Evolutionary conservation across 30 jellyfish, hydroid and myxozoan species (phyloP), one percentile per base, ranked within the genome.

Genomic region (Turritopsis rubra): DNA sequence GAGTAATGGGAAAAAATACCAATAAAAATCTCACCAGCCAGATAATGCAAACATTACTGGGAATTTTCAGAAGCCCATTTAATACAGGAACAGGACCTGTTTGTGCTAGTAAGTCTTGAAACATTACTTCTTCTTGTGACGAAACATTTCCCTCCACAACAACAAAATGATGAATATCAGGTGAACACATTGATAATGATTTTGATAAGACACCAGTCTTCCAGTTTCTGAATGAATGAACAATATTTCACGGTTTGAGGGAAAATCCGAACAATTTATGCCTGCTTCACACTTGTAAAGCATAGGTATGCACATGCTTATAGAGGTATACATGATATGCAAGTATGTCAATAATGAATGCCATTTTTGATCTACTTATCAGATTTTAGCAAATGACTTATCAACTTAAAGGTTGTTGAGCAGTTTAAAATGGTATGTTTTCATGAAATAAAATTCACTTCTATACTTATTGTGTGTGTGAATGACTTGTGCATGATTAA

Each of bases 141-240:
- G 65, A 74, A 23, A 74, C 71, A 28, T 74, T 74, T 74, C 82
- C 82, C 19, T 74, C 82, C 0, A 74, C 41, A 41, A 74, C n/a
- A 74, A 74, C 1, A 74, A 74, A 74, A 29, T 74, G 82, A 20
- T 29, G 82, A 3, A 13, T 3, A 13, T 41, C 60, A 41, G 60
- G 13, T 41, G 60, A 13, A 13, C 60, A 41, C 60, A 41, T 41
- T 41, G 60, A 68, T 8, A 68, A n/a, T 68, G 77, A 68, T 1
- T 23, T 68, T 19, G 77, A 8, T 17, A 68, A 22, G 30, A 68
- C 77, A 19, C 77, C 77, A 68, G 28, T 27, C 28, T 27, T 68
- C 77, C 77, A 68, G 9, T 7, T 68, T n/a, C 77, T 68, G 19
- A 27, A 68, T 68, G 30, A 7, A 68, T 41, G 5, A 13, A 41